Percentiles rank a stretch among this genome's conserved stretches.
Evolutionary conservation across 2,888 invertebrate genomes (phyloP).

Genomic region (Mongoloraphidia duomilia): DNA sequence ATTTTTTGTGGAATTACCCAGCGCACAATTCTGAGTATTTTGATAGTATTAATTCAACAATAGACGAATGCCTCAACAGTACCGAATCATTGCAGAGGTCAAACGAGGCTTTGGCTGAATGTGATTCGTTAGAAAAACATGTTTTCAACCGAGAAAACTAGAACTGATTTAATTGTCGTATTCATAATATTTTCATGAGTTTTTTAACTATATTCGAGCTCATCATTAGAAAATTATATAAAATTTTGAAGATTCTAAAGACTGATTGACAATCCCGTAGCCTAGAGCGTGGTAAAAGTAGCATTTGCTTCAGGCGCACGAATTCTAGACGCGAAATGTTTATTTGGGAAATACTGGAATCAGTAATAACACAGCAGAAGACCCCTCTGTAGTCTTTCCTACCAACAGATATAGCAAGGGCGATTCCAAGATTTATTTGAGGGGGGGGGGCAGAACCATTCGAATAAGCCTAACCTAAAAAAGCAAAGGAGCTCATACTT

Average conservation of each 20-base stretch:
- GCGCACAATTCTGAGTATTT: constrained; percentile 34
- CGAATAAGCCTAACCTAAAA: too few relatives aligned
- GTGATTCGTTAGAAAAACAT: constrained; percentile 39
- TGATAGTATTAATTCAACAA: constrained; percentile 48
- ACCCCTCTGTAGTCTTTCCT: too few relatives aligned
- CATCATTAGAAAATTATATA: background rate
- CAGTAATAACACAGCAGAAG: too few relatives aligned
- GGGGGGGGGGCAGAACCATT: too few relatives aligned
- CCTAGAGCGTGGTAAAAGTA: too few relatives aligned
- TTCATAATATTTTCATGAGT: background rate
- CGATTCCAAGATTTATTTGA: too few relatives aligned
- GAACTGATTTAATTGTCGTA: background rate
- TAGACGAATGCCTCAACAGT: constrained; percentile 25
- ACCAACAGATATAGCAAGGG: too few relatives aligned
- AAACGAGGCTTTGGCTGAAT: constrained; percentile 40
- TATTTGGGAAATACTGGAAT: too few relatives aligned
- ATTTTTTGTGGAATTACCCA: constrained; percentile 37
- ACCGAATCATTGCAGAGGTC: constrained; percentile 30
- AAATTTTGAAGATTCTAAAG: background rate
- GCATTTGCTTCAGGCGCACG: too few relatives aligned
- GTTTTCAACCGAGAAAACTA: constrained; percentile 12
- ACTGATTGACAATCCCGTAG: background rate
- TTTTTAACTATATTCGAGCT: background rate
- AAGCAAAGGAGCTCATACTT: too few relatives aligned
- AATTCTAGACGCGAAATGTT: too few relatives aligned